These are phyloP conservation scores for Dasysyrphus tricinctus DNA, from an alignment of 2,888 invertebrate species.

Conservation along the genomic window DNA sequence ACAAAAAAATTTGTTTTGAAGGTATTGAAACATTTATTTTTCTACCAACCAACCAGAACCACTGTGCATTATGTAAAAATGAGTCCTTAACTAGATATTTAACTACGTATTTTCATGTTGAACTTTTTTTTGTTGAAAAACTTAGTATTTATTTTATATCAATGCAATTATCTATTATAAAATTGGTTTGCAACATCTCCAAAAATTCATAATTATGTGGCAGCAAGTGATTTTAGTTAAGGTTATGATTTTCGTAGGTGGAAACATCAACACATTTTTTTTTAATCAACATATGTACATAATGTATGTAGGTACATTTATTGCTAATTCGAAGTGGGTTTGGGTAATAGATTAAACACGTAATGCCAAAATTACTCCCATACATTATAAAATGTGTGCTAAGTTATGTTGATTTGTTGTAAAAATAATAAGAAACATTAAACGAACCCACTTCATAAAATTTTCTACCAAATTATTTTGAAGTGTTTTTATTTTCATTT, in stretches of 20 bases:
- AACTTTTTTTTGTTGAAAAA: no score
- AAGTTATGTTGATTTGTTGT: no score
- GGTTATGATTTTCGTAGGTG: conserved; percentile 31
- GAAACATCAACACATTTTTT: conserved; percentile 1
- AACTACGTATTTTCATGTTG: no score
- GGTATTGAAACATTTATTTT: no score
- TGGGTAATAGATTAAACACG: neutral
- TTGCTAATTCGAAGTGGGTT: neutral
- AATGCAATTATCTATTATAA: no score
- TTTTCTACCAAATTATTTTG: neutral
- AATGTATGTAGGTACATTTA: neutral
- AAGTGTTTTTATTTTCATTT: conserved; percentile 19
- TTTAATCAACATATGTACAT: neutral
- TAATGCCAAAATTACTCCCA: neutral
- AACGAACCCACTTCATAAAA: neutral
- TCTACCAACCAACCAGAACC: no score
- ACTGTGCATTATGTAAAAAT: no score
- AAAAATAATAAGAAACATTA: neutral
- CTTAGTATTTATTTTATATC: no score
- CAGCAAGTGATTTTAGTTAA: conserved; percentile 22
- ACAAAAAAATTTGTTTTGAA: no score
- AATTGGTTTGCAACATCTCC: conserved; percentile 16
- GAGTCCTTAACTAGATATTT: no score
- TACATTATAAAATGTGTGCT: neutral
- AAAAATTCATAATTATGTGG: conserved; percentile 18